Evolutionary conservation across 2,113 vertebrate species (phyloP).

Genomic region (Lampris incognitus): DNA sequence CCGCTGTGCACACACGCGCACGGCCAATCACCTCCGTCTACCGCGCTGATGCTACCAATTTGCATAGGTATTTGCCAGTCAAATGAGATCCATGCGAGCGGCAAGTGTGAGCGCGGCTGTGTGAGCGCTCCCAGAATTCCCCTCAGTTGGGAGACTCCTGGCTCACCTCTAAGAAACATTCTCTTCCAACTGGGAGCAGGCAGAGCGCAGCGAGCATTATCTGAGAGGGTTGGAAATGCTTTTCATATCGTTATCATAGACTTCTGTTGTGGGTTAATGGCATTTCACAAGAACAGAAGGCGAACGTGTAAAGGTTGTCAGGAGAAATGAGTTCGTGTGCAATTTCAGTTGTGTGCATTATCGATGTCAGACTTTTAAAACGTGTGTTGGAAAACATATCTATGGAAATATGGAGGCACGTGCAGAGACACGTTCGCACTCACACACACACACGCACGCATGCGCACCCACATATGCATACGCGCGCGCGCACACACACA

Average conservation of each 20-base stretch:
- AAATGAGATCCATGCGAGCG: slow-evolving; percentile 60
- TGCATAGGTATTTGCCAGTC: slow-evolving; percentile 76
- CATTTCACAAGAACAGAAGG: too few species aligned
- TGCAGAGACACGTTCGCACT: neutral
- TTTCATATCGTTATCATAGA: too few species aligned
- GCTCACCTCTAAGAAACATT: slow-evolving; percentile 30
- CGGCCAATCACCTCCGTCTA: slow-evolving; percentile 11
- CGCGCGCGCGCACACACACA: too few species aligned
- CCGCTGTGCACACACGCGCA: slow-evolving; percentile 18
- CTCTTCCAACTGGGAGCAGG: neutral
- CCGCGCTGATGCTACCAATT: slow-evolving; percentile 38
- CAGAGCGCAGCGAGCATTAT: neutral
- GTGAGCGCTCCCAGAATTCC: slow-evolving; percentile 54
- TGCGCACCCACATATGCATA: neutral
- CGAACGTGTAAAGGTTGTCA: too few species aligned
- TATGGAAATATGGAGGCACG: neutral
- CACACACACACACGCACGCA: neutral
- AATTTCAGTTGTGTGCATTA: neutral
- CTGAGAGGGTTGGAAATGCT: neutral
- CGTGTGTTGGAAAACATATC: too few species aligned
- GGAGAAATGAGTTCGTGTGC: neutral
- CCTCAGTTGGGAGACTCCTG: slow-evolving; percentile 42
- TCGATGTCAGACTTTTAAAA: neutral
- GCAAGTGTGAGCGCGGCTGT: slow-evolving; percentile 22
- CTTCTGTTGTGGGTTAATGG: too few species aligned